phyloP scores from a whole-genome alignment of 2,113 vertebrate genomes.

The Boleophthalmus pectinirostris region DNA sequence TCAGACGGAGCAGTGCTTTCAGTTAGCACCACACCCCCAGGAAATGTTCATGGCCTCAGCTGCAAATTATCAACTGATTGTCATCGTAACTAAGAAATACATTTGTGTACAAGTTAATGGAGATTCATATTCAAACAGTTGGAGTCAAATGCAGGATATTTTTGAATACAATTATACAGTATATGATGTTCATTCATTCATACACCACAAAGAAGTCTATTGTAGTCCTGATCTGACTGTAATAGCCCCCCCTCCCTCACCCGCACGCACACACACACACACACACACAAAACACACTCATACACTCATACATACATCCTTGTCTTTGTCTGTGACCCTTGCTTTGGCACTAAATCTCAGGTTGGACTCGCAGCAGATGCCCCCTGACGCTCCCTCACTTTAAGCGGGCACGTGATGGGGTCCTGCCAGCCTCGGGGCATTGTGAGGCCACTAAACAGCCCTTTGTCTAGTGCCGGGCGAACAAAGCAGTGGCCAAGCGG shows the following conservation, averaged over 20 bases:
- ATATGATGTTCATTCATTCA: slow-evolving; percentile 17
- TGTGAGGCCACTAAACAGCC: slow-evolving; percentile 74
- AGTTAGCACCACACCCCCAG: no score
- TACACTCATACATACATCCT: slow-evolving; percentile 33
- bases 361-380: slow-evolving; percentile 70
- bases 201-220: slow-evolving; percentile 37
- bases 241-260: slow-evolving; percentile 41
- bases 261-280: slow-evolving; percentile 21
- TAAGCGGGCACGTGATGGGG: slow-evolving; percentile 68
- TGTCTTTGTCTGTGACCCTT: slow-evolving; percentile 53
- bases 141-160: neutral
- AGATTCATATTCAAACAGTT: neutral
- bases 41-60: no score
- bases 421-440: slow-evolving; percentile 69
- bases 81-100: neutral
- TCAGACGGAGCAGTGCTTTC: no score
- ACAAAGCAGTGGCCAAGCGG: slow-evolving; percentile 68
- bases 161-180: neutral
- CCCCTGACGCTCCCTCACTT: slow-evolving; percentile 66
- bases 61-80: neutral
- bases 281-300: no score
- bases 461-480: slow-evolving; percentile 76
- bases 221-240: slow-evolving; percentile 55
- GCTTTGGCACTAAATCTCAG: slow-evolving; percentile 62
- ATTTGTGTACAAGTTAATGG: neutral